Evolutionary conservation across 2,797 vertebrate genomes (phyloP), one percentile per base, ranked within the genome.

Genomic region (Taeniopygia guttata): DNA sequence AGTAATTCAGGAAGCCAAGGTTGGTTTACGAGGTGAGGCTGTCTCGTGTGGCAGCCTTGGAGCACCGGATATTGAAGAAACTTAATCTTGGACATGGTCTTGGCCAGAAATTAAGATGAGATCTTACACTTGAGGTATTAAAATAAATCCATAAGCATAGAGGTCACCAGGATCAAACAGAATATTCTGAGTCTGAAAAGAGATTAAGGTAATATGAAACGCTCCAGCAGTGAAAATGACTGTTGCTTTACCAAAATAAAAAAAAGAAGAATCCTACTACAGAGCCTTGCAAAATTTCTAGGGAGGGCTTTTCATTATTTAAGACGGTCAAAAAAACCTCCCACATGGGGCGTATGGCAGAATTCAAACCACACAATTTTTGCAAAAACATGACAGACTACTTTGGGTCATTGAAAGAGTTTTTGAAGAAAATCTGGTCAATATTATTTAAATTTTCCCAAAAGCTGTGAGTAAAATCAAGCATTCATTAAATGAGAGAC

Each of bases 331-430:
- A 32, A 55, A 46, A 54, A 15, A 7, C 9, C 4, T 1, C 21
- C 16, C 7, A n/a, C 0, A 0, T 14, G 7, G 14, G 29, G 42
- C 0, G 0, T 55, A 18, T 5, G 14, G n/a, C 12, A 63, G n/a
- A 59, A 91, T 79, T 89, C 32, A 84, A 82, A 43, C 30, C 32
- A 56, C 7, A 8, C 9, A 6, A 3, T 26, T 43, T 49, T 86
- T 67, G 7, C 34, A 25, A 42, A 59, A 16, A 18, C 48, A 22
- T 74, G 16, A 13, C 8, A 74, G 22, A 56, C 18, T 49, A 12
- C 16, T 63, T 56, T 38, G 34, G 38, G 54, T 46, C 10, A 5
- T 60, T 55, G 55, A 75, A 78, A 26, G 12, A 27, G 46, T 26
- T 11, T 5, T 29, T 78, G 54, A 72, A 81, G 36, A 32, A 80